These are phyloP conservation scores for Boloria selene DNA, from an alignment of 2,888 invertebrate species.

Conservation along the genomic window DNA sequence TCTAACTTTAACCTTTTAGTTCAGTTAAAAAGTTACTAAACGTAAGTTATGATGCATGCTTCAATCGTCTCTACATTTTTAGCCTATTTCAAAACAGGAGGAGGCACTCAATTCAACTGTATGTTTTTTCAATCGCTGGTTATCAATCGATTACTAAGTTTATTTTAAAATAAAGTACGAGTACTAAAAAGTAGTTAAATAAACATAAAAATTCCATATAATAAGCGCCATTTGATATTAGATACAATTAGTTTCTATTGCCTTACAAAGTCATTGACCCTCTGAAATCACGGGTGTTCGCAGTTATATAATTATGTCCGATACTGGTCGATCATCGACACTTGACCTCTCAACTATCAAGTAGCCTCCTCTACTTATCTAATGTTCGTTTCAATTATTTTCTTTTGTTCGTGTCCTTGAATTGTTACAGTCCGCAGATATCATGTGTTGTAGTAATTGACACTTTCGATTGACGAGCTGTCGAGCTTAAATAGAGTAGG, in stretches of 20 bases:
- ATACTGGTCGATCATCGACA: conserved; percentile 62
- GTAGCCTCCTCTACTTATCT: conserved; percentile 67
- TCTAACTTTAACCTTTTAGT: too few species aligned
- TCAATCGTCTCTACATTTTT: too few species aligned
- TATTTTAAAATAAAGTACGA: too few species aligned
- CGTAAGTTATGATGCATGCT: too few species aligned
- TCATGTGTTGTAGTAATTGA: conserved; percentile 26
- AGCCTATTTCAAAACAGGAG: too few species aligned
- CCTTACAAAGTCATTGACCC: conserved; percentile 62
- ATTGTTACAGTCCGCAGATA: conserved; percentile 19
- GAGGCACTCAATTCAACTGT: too few species aligned
- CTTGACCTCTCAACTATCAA: conserved; percentile 69
- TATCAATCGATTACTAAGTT: too few species aligned
- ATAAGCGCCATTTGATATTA: conserved; percentile 9
- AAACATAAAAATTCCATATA: conserved; percentile 13
- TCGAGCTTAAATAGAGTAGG: conserved; percentile 14
- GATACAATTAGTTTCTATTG: conserved; percentile 35
- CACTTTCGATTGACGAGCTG: conserved; percentile 23
- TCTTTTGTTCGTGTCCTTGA: conserved; percentile 55
- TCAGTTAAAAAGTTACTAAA: too few species aligned
- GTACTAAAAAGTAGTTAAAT: conserved; percentile 2
- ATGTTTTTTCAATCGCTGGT: too few species aligned
- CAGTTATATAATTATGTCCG: conserved; percentile 68
- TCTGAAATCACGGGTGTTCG: conserved; percentile 71
- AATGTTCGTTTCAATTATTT: conserved; percentile 66